These are phyloP conservation scores for Rhopalosiphum maidis DNA, from an alignment of 1,140 invertebrate genomes.

Conservation along the genomic window DNA sequence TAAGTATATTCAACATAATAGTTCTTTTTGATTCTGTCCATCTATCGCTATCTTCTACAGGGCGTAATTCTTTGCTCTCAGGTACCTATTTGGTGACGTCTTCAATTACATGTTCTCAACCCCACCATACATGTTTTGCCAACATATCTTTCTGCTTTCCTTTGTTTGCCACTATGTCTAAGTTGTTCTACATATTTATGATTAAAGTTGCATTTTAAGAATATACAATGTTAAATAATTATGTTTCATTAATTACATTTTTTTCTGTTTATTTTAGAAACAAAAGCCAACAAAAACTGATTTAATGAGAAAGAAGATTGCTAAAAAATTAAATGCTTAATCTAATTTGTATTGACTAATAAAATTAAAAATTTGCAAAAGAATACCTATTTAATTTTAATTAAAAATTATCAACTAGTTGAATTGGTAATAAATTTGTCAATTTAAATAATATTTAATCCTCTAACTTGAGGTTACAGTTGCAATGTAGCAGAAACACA, in stretches of 20 bases:
- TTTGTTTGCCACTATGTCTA: no score
- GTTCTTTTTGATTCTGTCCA: no score
- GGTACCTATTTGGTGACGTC: no score
- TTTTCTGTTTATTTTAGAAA: constrained; percentile 35
- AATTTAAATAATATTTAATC: neutral
- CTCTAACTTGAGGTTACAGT: no score
- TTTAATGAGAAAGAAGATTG: constrained; percentile 42
- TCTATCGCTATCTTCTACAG: no score
- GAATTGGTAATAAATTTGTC: neutral
- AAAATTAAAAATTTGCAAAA: neutral
- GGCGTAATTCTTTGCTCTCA: no score
- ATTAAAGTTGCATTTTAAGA: neutral
- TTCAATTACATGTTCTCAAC: no score
- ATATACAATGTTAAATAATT: neutral
- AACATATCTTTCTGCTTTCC: no score
- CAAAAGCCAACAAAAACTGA: constrained; percentile 39
- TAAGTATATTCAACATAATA: no score
- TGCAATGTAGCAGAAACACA: neutral
- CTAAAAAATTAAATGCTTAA: constrained; percentile 33
- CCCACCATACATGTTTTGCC: no score
- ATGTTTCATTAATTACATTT: neutral
- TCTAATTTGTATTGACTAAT: neutral
- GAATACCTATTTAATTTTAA: neutral
- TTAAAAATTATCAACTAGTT: neutral
- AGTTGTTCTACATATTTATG: neutral